Evolutionary conservation across 2,797 vertebrate species (phyloP).

Genomic region (Propithecus perrieri): DNA sequence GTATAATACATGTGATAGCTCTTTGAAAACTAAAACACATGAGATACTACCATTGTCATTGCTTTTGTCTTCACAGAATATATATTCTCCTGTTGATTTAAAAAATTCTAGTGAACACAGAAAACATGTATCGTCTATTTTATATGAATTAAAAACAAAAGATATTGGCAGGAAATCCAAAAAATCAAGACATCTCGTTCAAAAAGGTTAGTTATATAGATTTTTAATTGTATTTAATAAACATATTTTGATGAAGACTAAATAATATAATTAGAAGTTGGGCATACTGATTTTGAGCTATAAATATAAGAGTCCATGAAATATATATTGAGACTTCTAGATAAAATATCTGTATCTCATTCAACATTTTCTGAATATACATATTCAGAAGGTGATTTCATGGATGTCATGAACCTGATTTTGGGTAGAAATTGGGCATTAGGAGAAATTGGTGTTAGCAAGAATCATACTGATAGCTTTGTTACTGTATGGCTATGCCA

Average conservation of each 20-base stretch:
- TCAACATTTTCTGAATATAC: neutral
- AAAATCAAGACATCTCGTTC: conserved; percentile 37
- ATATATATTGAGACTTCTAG: neutral
- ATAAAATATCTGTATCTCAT: neutral
- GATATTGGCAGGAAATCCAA: conserved; percentile 29
- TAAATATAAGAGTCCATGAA: neutral
- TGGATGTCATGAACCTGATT: neutral
- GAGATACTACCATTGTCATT: conserved; percentile 21
- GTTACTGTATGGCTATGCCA: neutral
- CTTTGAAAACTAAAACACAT: neutral
- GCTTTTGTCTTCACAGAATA: conserved; percentile 70
- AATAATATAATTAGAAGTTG: neutral
- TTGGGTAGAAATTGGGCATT: neutral
- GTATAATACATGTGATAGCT: neutral
- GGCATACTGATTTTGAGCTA: neutral
- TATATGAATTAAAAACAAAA: conserved; percentile 54
- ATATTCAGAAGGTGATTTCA: neutral
- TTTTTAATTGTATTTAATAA: conserved; percentile 5
- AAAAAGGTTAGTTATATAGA: conserved; percentile 77
- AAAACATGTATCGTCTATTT: conserved; percentile 35
- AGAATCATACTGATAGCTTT: neutral
- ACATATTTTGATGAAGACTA: neutral
- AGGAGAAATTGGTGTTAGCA: neutral
- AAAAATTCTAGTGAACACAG: conserved; percentile 27
- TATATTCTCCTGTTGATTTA: neutral